phyloP scores from a whole-genome alignment of 37 sponge, comb jelly and placozoan species.

The Ianthella basta region DNA sequence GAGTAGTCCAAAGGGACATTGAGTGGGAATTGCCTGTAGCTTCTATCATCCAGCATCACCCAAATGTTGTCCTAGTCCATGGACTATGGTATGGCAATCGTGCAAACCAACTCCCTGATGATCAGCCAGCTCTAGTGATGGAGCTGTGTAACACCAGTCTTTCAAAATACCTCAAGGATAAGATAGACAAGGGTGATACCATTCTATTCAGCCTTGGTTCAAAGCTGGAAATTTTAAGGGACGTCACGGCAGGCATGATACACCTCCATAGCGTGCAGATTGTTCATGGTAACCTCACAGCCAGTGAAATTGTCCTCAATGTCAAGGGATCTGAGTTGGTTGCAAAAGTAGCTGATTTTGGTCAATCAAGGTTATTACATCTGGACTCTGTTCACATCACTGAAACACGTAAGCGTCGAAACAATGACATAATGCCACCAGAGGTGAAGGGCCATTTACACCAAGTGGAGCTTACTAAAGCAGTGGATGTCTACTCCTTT shows the following conservation, averaged over 20 bases:
- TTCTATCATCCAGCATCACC: not conserved
- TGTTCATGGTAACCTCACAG: slow-evolving; percentile 21
- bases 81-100: not conserved
- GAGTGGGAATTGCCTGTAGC: not conserved
- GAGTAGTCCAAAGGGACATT: not conserved
- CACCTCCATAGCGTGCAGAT: not conserved
- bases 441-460: not conserved
- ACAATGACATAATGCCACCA: slow-evolving; percentile 20
- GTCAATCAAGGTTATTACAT: not conserved
- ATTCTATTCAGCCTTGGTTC: not conserved
- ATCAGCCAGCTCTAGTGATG: slow-evolving; percentile 19
- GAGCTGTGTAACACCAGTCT: slow-evolving; percentile 27
- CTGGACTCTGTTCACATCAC: too few relatives aligned
- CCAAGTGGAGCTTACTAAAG: not conserved
- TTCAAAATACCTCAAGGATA: too few relatives aligned
- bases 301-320: not conserved
- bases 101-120: too few relatives aligned
- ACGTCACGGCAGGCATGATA: not conserved
- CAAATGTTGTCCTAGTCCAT: not conserved
- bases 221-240: not conserved
- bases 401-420: not conserved
- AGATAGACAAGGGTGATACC: too few relatives aligned
- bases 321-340: not conserved
- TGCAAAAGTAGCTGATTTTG: slow-evolving; percentile 17
- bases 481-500: slow-evolving; percentile 21